Percentiles rank a stretch among this genome's conserved stretches.
Conservation (phyloP, 2,797 vertebrate genomes). For the Xenopus petersii region DNA sequence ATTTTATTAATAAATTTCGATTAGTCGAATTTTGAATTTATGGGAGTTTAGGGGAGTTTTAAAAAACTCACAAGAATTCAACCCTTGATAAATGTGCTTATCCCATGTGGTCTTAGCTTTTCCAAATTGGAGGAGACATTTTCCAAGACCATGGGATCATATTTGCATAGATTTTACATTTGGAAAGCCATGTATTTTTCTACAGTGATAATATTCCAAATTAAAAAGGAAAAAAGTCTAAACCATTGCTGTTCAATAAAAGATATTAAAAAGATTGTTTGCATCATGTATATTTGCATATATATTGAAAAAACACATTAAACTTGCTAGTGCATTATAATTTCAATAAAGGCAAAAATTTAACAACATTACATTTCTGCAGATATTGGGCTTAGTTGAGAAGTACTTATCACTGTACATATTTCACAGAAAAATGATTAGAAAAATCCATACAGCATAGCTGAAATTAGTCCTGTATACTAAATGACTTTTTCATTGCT, state of each 20-base stretch:
- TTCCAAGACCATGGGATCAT: too few species aligned
- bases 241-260: neutral
- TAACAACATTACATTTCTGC: neutral
- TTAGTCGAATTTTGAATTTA: too few species aligned
- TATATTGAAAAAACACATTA: conserved; percentile 4
- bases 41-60: too few species aligned
- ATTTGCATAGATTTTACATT: too few species aligned
- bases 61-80: too few species aligned
- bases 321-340: conserved; percentile 1
- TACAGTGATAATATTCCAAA: neutral
- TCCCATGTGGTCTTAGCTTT: too few species aligned
- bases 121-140: too few species aligned
- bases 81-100: too few species aligned
- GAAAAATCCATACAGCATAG: neutral
- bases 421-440: neutral
- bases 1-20: too few species aligned
- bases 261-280: neutral
- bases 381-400: neutral
- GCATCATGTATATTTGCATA: neutral
- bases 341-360: neutral
- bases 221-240: neutral
- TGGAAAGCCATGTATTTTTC: too few species aligned
- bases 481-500: conserved; percentile 1
- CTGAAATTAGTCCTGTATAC: neutral
- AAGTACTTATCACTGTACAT: conserved; percentile 2